Percentiles rank a stretch among this genome's conserved stretches.
These are phyloP conservation scores for Arrhamphus sclerolepis DNA, from an alignment of 2,797 vertebrate genomes.

Conservation along the genomic window DNA sequence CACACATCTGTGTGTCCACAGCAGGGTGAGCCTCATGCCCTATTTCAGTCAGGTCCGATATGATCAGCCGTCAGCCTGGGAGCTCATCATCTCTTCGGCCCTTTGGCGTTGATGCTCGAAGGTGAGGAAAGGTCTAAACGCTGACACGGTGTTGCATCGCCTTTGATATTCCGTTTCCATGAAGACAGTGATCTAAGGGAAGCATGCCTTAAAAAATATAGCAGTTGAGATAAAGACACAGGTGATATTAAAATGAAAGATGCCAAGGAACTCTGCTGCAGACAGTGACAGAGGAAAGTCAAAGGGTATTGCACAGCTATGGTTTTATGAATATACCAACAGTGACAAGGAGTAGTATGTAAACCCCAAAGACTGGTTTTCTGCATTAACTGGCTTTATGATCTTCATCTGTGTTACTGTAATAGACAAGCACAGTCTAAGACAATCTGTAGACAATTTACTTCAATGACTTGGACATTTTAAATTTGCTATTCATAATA, in stretches of 20 bases:
- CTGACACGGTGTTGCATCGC: slow-evolving; percentile 58
- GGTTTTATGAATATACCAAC: slow-evolving; percentile 3
- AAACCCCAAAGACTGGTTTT: too few relatives aligned
- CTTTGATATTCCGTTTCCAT: slow-evolving; percentile 55
- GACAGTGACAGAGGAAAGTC: slow-evolving; percentile 27
- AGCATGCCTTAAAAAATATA: slow-evolving; percentile 20
- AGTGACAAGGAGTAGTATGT: too few relatives aligned
- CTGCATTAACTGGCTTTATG: too few relatives aligned
- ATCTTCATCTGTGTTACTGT: too few relatives aligned
- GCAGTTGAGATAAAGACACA: slow-evolving; percentile 18
- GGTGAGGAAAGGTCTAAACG: slow-evolving; percentile 74
- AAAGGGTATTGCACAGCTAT: slow-evolving; percentile 15
- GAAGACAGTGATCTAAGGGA: slow-evolving; percentile 48
- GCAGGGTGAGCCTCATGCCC: slow-evolving; percentile 66
- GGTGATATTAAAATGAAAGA: slow-evolving; percentile 22
- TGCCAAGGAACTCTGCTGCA: neutral
- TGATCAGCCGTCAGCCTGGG: slow-evolving; percentile 70
- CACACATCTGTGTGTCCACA: slow-evolving; percentile 53
- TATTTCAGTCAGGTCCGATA: slow-evolving; percentile 76
- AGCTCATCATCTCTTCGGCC: slow-evolving; percentile 55
- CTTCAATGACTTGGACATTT: too few relatives aligned
- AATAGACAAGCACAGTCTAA: too few relatives aligned
- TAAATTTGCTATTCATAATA: too few relatives aligned
- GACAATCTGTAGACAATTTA: too few relatives aligned
- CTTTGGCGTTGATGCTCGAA: slow-evolving; percentile 57